Base-by-base conservation (phyloP, 35 echinoderm and acorn worm genomes). In the Stichopus chloronotus region DNA sequence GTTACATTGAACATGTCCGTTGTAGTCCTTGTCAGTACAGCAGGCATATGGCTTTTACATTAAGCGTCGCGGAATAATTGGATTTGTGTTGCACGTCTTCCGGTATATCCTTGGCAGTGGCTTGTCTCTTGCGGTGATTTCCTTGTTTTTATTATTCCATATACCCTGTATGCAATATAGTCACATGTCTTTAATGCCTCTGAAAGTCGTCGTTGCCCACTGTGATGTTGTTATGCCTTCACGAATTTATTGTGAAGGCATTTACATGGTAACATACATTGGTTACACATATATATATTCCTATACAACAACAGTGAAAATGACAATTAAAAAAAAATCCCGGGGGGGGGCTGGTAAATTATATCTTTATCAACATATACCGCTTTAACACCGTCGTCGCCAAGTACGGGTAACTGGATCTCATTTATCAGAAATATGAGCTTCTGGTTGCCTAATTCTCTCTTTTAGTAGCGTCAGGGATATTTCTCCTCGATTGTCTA, bases 401-500 rank as follows among this genome's bases (percentile, higher is more conserved):
- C 12, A 74, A 20, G 69, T 74, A n/a, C 69, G 22, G 30, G 69
- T 74, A 74, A 74, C 69, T n/a, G 4, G 17, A 74, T 74, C 13
- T 74, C 69, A 74, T n/a, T 20, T 74, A 14, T 74, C 22, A 74
- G 69, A 74, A 74, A 19, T 74, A 74, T 74, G 69, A 74, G 69
- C 19, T 74, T 74, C 7, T n/a, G 69, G 69, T 74, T 74, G 17
- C 69, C 19, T n/a, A 21, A 74, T 20, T 19, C 69, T 14, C 22
- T 74, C 69, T 7, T n/a, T 16, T n/a, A 20, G 7, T n/a, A 74
- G 22, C 69, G 6, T 74, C 69, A 14, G 17, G 22, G 69, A 19
- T 74, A 74, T 74, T 74, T 74, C 69, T 74, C 69, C 2, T 16
- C 12, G 22, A n/a, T 14, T 74, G 17, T 74, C 69, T 2, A 74